A percentile compares a stretch with the other conserved stretches of the same genome.
Evolutionary conservation across 92 coral and sea anemone species (phyloP).

Genomic region (Palythoa heliodiscus): DNA sequence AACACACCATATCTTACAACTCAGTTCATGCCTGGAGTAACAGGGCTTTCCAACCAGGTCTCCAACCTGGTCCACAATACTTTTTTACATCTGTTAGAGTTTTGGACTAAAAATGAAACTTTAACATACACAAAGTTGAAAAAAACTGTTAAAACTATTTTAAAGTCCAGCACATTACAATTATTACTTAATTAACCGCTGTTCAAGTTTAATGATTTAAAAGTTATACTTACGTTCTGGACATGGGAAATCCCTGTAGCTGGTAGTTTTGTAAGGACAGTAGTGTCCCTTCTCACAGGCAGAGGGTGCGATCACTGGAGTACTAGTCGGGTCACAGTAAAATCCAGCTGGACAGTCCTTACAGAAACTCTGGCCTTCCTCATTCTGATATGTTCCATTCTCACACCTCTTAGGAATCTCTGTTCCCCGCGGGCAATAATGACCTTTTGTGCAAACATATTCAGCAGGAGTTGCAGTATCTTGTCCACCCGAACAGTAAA

Average conservation of each 20-base stretch:
- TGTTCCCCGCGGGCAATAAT: slow-evolving; percentile 79
- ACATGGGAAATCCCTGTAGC: slow-evolving; percentile 85
- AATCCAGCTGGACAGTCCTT: slow-evolving; percentile 80
- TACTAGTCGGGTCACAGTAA: slow-evolving; percentile 85
- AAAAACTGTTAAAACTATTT: too few relatives aligned
- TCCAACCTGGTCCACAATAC: too few relatives aligned
- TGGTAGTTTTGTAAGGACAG: slow-evolving; percentile 81
- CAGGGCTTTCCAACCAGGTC: too few relatives aligned
- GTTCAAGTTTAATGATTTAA: not conserved
- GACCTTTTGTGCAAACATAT: slow-evolving; percentile 80
- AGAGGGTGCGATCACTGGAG: slow-evolving; percentile 82
- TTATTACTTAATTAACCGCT: too few relatives aligned
- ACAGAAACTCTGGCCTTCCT: slow-evolving; percentile 70
- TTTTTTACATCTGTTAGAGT: too few relatives aligned
- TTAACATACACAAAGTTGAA: too few relatives aligned
- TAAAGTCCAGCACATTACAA: too few relatives aligned
- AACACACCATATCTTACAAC: too few relatives aligned
- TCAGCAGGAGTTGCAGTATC: slow-evolving; percentile 75
- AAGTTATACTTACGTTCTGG: slow-evolving; percentile 79
- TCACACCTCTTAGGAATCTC: slow-evolving; percentile 76
- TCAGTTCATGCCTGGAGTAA: too few relatives aligned
- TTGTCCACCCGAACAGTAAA: slow-evolving; percentile 95
- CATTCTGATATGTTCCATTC: slow-evolving; percentile 92
- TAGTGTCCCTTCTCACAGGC: slow-evolving; percentile 82
- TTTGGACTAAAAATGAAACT: too few relatives aligned